These are phyloP conservation scores for Leucoraja ocellata DNA, from an alignment of 2,797 vertebrate species.

Conservation along the genomic window DNA sequence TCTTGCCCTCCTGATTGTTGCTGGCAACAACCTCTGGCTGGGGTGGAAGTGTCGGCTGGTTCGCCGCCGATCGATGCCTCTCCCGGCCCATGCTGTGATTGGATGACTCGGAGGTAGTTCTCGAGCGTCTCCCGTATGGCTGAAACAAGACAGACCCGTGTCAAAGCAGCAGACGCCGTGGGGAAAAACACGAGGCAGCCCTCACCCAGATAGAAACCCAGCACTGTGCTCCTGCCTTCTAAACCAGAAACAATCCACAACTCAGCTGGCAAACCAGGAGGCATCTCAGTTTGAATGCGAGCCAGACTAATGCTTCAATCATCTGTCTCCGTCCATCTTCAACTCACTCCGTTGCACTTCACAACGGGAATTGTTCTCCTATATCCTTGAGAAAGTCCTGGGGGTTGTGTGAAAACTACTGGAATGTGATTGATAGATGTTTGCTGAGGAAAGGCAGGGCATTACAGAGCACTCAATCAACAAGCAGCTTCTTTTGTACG, in stretches of 20 bases:
- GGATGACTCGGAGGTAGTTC: constrained; percentile 73
- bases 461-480: neutral
- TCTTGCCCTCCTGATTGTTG: constrained; percentile 55
- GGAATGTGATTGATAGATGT: neutral
- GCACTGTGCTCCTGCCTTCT: neutral
- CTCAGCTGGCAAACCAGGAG: neutral
- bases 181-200: neutral
- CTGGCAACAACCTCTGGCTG: constrained; percentile 58
- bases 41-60: constrained; percentile 63
- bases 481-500: neutral
- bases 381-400: neutral
- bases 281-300: neutral
- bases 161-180: neutral
- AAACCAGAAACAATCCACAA: neutral
- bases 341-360: neutral
- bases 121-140: constrained; percentile 62
- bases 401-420: neutral
- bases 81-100: constrained; percentile 70
- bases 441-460: neutral
- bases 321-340: neutral
- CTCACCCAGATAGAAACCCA: neutral
- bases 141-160: constrained; percentile 43
- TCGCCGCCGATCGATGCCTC: constrained; percentile 58
- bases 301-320: neutral
- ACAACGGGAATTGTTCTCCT: neutral